Percentiles rank a stretch among this genome's conserved stretches.
These are phyloP conservation scores for Drosophila siamana DNA, from an alignment of 2,888 invertebrate species.

Conservation along the genomic window DNA sequence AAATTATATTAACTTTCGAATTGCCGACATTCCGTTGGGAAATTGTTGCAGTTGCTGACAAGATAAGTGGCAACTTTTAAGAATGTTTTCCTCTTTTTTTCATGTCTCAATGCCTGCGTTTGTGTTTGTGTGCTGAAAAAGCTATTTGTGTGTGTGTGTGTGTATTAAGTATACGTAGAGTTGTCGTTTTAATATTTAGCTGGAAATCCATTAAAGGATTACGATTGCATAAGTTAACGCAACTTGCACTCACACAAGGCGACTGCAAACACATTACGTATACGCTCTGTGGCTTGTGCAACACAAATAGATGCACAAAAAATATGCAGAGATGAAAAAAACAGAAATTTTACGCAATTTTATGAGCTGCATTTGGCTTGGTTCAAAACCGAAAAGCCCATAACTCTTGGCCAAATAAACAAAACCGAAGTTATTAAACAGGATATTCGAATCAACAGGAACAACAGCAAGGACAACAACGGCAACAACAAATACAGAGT, in stretches of 20 bases:
- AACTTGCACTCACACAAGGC: background rate
- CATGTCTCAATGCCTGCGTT: background rate
- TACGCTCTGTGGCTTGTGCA: constrained; percentile 12
- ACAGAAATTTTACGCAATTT: constrained; percentile 40
- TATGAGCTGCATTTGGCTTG: constrained; percentile 36
- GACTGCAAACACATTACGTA: constrained; percentile 19
- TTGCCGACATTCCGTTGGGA: constrained; percentile 1
- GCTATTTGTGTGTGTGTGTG: too few relatives aligned
- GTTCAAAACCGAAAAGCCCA: constrained; percentile 39
- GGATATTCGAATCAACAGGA: constrained; percentile 75
- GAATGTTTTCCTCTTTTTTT: background rate
- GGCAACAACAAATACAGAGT: constrained; percentile 25
- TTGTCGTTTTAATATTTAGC: background rate
- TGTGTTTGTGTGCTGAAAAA: too few relatives aligned
- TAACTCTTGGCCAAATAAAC: constrained; percentile 75
- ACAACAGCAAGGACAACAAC: constrained; percentile 45
- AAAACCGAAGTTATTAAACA: constrained; percentile 74
- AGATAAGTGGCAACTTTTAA: background rate
- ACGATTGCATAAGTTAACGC: background rate
- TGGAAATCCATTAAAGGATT: constrained; percentile 8
- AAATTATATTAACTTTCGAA: background rate
- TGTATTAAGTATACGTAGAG: background rate
- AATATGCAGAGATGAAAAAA: background rate
- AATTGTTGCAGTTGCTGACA: background rate
- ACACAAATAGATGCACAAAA: background rate